These are phyloP conservation scores for Coelinius sp. DNA, from an alignment of 2,888 invertebrate genomes.

Conservation along the genomic window DNA sequence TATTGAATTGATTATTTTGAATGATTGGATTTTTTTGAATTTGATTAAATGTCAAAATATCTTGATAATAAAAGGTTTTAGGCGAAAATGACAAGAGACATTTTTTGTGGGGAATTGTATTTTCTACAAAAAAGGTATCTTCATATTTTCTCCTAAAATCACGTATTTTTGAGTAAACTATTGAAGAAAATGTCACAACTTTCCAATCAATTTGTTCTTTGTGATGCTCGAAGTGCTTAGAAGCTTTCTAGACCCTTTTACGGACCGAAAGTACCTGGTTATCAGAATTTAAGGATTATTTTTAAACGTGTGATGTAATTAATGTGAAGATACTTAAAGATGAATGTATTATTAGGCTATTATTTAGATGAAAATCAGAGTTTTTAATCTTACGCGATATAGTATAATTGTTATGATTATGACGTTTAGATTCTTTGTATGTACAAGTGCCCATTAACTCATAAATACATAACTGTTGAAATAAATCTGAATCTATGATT, in stretches of 20 bases:
- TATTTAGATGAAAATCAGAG: not conserved
- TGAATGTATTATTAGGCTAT: not conserved
- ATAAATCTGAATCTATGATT: not conserved
- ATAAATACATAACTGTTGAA: slow-evolving; percentile 18
- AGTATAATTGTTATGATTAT: not conserved
- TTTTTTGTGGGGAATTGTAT: too few relatives aligned
- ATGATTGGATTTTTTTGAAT: too few relatives aligned
- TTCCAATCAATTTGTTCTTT: too few relatives aligned
- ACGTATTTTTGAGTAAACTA: too few relatives aligned
- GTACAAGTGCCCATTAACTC: not conserved
- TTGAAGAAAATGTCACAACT: too few relatives aligned
- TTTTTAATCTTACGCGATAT: not conserved
- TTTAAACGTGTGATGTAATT: not conserved
- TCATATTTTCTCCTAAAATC: too few relatives aligned
- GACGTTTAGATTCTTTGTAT: not conserved
- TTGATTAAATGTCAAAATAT: too few relatives aligned
- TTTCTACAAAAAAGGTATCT: too few relatives aligned
- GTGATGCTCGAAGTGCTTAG: not conserved
- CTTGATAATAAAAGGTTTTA: too few relatives aligned
- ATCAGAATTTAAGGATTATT: not conserved
- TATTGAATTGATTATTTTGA: too few relatives aligned
- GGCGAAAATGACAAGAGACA: too few relatives aligned
- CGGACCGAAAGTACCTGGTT: slow-evolving; percentile 1
- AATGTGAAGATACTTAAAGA: slow-evolving; percentile 5
- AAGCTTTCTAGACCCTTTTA: slow-evolving; percentile 3